Base-by-base conservation (phyloP, 2,888 invertebrate genomes). In the Heteropelma amictum region DNA sequence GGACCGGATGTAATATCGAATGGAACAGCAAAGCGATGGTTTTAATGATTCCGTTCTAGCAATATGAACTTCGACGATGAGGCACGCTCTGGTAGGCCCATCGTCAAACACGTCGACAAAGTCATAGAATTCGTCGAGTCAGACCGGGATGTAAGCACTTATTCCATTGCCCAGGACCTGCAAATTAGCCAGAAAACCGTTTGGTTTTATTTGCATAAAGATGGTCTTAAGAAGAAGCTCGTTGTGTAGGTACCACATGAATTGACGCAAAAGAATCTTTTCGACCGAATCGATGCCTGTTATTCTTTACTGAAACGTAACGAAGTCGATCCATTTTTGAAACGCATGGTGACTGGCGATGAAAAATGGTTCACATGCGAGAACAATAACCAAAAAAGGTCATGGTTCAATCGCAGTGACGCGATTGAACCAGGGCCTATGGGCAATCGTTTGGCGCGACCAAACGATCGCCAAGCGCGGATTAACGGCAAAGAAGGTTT, bases 271-370 rank as follows among this genome's bases (percentile, higher is more conserved):
- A 35, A 35, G 10, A 35, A 35, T 12, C 7, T 35, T 35, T 35
- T 72, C 63, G 72, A 65, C 45, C 30, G 30, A 61, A 63, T 75
- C 70, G 60, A 56, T 30, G 67, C 56, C 45, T 76, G 77, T 63
- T 76, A 80, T 68, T 69, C 72, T 2, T 42, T 77, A 47, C 60
- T 72, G 42, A 80, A 80, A 54, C 76, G 76, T 6, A 73, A 80
- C 26, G 49, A 80, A 78, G 78, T 74, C 40, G 72, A 78, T 1
- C 68, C 73, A 79, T 80, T 80, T 79, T 40, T 78, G 54, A 77
- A 81, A 23, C 64, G 64, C 30, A 64, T 80, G 63, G 54, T 78
- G 14, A 79, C 76, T 14, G 75, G 74, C 12, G 78, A 80, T 71
- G 79, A 80, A 75, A 79, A 81, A 45, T 81, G 76, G 77, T 45